Base-by-base conservation (phyloP, 2,113 vertebrate genomes). In the Megaceryle torquata region DNA sequence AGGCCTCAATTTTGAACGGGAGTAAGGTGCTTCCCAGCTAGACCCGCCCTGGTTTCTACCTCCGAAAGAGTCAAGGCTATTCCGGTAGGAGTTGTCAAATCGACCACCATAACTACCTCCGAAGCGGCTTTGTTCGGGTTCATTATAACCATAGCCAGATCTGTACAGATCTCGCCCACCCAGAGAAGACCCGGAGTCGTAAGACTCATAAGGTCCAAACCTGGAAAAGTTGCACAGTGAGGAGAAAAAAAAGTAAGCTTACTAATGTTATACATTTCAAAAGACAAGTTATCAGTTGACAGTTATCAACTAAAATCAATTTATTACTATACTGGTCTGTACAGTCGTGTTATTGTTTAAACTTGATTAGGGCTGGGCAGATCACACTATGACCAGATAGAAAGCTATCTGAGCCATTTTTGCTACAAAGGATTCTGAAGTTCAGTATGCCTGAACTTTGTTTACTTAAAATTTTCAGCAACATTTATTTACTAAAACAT, bases 71-170 rank as follows among this genome's bases (percentile, higher is more conserved):
- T 98, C 98, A 98, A 98, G 98, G 98, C 98, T 98, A 98, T 97
- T 98, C 98, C 98, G 97, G 98, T 98, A 98, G 98, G 98, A 98
- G 98, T 97, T 98, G 96, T 98, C 98, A 98, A 98, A 98, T 98
- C 98, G 98, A 98, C 97, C 98, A 98, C 98, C 98, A 98, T 98
- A 98, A 98, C 98, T 98, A 98, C 98, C 98, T 98, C 98, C 98
- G 98, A 98, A 98, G 98, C 98, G 98, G 98, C 98, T 98, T 98
- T 98, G 98, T 98, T 98, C 98, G 98, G 98, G 98, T 98, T 98
- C 98, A 98, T 98, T 98, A 98, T 98, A 98, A 98, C 98, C 98
- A 98, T 98, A 98, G 98, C 98, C 97, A 98, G 98, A 98, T 98
- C 98, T 98, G 98, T 98, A 98, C 93, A 98, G 98, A 98, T 98